A percentile compares a stretch with the other conserved stretches of the same genome.
These are phyloP conservation scores for Harpalus rufipes DNA, from an alignment of 2,888 invertebrate genomes.

Conservation along the genomic window DNA sequence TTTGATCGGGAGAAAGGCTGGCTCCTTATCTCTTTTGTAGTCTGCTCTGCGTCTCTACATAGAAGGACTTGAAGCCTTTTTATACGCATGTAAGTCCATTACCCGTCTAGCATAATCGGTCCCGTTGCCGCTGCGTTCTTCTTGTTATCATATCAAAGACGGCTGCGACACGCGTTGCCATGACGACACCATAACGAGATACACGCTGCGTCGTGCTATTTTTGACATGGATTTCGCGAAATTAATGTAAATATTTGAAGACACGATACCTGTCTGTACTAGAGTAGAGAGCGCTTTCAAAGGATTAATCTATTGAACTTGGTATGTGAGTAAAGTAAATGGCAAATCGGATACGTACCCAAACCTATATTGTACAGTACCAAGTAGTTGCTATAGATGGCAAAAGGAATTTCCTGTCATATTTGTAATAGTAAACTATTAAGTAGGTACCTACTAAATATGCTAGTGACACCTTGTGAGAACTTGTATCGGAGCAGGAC, in stretches of 20 bases:
- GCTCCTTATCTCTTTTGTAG: background rate
- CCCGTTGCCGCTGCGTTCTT: constrained; percentile 1
- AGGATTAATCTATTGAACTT: constrained; percentile 51
- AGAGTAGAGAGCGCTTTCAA: constrained; percentile 4
- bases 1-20: constrained; percentile 28
- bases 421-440: background rate
- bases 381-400: background rate
- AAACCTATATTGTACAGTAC: background rate
- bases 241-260: constrained; percentile 54
- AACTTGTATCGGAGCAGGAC: too few relatives aligned
- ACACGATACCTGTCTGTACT: constrained; percentile 27
- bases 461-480: too few relatives aligned
- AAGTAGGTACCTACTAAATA: too few relatives aligned
- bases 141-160: constrained; percentile 53
- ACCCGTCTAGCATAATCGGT: constrained; percentile 31
- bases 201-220: constrained; percentile 40
- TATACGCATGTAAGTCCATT: constrained; percentile 46
- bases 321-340: background rate
- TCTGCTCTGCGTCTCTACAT: background rate
- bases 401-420: background rate
- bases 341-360: background rate
- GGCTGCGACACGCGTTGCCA: constrained; percentile 39
- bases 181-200: constrained; percentile 52
- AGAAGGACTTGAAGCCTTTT: constrained; percentile 31
- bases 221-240: constrained; percentile 51